Evolutionary conservation across 2,113 vertebrate species (phyloP).

Genomic region (Corvus cornix): DNA sequence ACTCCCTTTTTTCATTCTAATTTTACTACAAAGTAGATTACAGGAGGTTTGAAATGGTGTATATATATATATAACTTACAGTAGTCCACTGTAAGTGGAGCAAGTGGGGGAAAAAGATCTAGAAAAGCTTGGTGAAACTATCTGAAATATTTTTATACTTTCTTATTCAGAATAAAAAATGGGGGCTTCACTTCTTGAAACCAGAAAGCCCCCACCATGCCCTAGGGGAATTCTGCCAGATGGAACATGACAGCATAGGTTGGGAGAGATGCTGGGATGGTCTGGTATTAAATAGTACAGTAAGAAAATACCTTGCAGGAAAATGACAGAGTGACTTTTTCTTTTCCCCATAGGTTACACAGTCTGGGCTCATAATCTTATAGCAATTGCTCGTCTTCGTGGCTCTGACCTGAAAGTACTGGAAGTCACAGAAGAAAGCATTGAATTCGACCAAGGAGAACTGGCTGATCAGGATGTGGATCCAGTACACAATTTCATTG

Average conservation of each 20-base stretch:
- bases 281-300: neutral
- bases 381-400: conserved; percentile 95
- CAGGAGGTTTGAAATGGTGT: neutral
- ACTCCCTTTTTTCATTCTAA: neutral
- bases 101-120: neutral
- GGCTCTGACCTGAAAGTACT: conserved; percentile 91
- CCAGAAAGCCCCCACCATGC: neutral
- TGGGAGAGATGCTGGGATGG: neutral
- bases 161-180: neutral
- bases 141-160: neutral
- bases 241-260: neutral
- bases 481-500: conserved; percentile 93
- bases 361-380: conserved; percentile 97
- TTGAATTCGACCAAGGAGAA: conserved; percentile 96
- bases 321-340: neutral
- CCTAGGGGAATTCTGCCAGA: neutral
- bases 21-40: neutral
- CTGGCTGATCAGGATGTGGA: conserved; percentile 89
- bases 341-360: conserved; percentile 83
- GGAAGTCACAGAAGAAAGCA: conserved; percentile 96
- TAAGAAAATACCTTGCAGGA: neutral
- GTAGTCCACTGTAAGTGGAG: neutral
- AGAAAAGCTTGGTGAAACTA: neutral
- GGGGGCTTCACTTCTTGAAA: neutral
- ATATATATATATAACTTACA: neutral